These are phyloP conservation scores for Orgyia antiqua DNA, from an alignment of 2,888 invertebrate genomes.

Conservation along the genomic window DNA sequence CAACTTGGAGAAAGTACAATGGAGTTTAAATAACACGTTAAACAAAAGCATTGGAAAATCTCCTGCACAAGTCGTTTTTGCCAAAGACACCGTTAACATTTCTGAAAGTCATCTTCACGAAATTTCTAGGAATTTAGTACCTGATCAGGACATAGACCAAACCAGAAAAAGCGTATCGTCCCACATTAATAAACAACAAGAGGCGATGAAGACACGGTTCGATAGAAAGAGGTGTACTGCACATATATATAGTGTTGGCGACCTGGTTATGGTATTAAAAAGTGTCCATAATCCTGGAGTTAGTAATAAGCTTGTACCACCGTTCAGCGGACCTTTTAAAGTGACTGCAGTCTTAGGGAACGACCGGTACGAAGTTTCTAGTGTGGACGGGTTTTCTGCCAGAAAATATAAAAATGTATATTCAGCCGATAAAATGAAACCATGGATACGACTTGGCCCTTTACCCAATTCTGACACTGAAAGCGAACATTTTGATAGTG, in stretches of 20 bases:
- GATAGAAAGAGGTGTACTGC: constrained; percentile 1
- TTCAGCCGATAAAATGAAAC: too few species aligned
- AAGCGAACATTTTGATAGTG: too few species aligned
- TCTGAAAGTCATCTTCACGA: too few species aligned
- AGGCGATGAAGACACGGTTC: constrained; percentile 1
- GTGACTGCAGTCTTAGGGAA: constrained; percentile 8
- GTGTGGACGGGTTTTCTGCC: too few species aligned
- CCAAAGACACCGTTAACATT: too few species aligned
- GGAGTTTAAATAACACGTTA: too few species aligned
- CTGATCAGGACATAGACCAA: too few species aligned
- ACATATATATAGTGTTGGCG: constrained; percentile 5
- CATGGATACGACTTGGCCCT: too few species aligned
- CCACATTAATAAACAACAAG: neutral
- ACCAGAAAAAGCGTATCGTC: neutral
- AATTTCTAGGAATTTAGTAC: too few species aligned
- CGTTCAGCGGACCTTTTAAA: constrained; percentile 12
- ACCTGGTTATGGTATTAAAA: constrained; percentile 13
- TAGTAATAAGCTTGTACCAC: constrained; percentile 15
- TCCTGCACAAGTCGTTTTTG: constrained; percentile 3
- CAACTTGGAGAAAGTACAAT: constrained; percentile 3
- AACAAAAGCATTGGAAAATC: constrained; percentile 3
- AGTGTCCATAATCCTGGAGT: constrained; percentile 8
- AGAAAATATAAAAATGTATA: too few species aligned
- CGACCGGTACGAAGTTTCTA: constrained; percentile 12
- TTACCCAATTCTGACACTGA: too few species aligned